Evolutionary conservation across 2,888 invertebrate species (phyloP).

Genomic region (Spatulosminthurus flaviceps): DNA sequence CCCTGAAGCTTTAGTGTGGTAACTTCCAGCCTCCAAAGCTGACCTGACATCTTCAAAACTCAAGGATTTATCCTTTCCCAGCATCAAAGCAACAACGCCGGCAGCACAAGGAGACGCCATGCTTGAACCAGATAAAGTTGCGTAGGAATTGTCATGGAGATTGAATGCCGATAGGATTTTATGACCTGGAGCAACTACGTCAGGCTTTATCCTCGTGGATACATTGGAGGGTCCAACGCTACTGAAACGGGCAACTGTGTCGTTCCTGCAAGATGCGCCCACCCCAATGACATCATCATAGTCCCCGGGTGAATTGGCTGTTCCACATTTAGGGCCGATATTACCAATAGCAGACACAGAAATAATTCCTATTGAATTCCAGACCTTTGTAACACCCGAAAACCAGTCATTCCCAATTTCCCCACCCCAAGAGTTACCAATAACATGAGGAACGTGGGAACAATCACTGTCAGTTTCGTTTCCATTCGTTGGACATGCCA

Average conservation of each 20-base stretch:
- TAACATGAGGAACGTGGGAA: neutral
- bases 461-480: neutral
- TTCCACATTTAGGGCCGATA: neutral
- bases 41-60: neutral
- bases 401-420: neutral
- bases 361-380: neutral
- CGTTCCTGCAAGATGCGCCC: neutral
- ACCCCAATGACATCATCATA: neutral
- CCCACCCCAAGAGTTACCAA: slow-evolving; percentile 7
- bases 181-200: neutral
- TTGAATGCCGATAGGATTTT: neutral
- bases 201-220: neutral
- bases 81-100: neutral
- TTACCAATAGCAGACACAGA: neutral
- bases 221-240: neutral
- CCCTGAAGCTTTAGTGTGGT: neutral
- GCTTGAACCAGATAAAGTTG: neutral
- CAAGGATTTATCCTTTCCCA: neutral
- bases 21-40: neutral
- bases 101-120: neutral
- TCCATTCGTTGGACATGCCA: neutral
- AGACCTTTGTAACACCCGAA: neutral
- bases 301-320: neutral
- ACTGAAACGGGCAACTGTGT: neutral
- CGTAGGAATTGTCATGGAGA: neutral